Evolutionary conservation across 2,888 invertebrate species (phyloP).

Genomic region (Eumacrocentrus americanus): DNA sequence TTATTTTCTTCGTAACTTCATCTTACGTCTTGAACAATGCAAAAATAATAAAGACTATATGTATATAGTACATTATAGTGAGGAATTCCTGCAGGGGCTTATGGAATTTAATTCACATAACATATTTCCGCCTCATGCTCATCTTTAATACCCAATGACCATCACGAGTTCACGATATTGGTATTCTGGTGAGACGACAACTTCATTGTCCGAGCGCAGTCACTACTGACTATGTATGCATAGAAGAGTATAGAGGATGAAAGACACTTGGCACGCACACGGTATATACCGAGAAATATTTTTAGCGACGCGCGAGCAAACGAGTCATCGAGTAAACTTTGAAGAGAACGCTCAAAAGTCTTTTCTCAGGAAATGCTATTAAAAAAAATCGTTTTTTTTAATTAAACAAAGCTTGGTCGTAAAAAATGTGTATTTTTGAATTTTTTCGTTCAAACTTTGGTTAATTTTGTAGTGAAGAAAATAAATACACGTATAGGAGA

Average conservation of each 20-base stretch:
- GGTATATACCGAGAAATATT: conserved; percentile 22
- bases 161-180: conserved; percentile 33
- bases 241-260: conserved; percentile 16
- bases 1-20: not conserved
- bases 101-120: not conserved
- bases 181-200: conserved; percentile 30
- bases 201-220: conserved; percentile 11
- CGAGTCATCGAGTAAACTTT: not conserved
- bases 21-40: not conserved
- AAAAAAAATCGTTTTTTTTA: no score
- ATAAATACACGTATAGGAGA: not conserved
- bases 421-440: no score
- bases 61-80: no score
- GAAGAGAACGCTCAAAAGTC: not conserved
- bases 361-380: no score
- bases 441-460: no score
- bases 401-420: no score
- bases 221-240: conserved; percentile 15
- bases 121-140: not conserved
- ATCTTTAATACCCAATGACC: conserved; percentile 32
- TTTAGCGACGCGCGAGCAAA: not conserved
- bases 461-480: not conserved
- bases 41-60: no score
- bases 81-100: not conserved
- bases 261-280: conserved; percentile 35